Evolutionary conservation across 2,888 invertebrate species (phyloP).

Genomic region (Crematogaster levior): DNA sequence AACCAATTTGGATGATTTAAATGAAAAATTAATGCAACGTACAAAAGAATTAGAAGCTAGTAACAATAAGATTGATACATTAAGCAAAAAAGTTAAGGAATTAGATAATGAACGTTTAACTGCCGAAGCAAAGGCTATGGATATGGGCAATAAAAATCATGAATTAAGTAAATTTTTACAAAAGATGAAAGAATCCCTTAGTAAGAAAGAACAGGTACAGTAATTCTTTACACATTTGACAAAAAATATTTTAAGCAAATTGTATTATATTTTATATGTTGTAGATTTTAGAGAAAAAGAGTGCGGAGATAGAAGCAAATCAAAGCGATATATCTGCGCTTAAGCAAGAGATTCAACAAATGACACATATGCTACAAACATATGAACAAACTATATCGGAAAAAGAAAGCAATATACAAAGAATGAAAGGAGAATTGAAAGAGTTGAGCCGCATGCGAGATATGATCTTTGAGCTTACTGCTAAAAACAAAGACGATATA

Average conservation of each 20-base stretch:
- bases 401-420: slow-evolving; percentile 76
- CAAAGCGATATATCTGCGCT: slow-evolving; percentile 78
- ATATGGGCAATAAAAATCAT: slow-evolving; percentile 68
- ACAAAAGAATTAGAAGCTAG: slow-evolving; percentile 74
- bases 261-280: slow-evolving; percentile 33
- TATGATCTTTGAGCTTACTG: slow-evolving; percentile 82
- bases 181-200: slow-evolving; percentile 76
- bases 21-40: slow-evolving; percentile 57
- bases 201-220: slow-evolving; percentile 78
- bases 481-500: slow-evolving; percentile 79
- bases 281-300: slow-evolving; percentile 78
- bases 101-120: slow-evolving; percentile 66
- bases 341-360: slow-evolving; percentile 79
- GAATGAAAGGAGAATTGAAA: slow-evolving; percentile 74
- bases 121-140: slow-evolving; percentile 61
- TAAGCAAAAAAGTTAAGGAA: slow-evolving; percentile 71
- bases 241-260: slow-evolving; percentile 4
- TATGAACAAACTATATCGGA: slow-evolving; percentile 78
- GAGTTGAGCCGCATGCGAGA: slow-evolving; percentile 82
- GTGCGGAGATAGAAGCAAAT: slow-evolving; percentile 75
- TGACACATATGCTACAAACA: slow-evolving; percentile 73
- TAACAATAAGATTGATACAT: slow-evolving; percentile 68
- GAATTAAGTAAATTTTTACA: slow-evolving; percentile 70
- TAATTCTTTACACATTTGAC: not conserved
- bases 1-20: slow-evolving; percentile 70